phyloP scores from a whole-genome alignment of 2,797 vertebrate genomes.

The Poeciliopsis infans region DNA sequence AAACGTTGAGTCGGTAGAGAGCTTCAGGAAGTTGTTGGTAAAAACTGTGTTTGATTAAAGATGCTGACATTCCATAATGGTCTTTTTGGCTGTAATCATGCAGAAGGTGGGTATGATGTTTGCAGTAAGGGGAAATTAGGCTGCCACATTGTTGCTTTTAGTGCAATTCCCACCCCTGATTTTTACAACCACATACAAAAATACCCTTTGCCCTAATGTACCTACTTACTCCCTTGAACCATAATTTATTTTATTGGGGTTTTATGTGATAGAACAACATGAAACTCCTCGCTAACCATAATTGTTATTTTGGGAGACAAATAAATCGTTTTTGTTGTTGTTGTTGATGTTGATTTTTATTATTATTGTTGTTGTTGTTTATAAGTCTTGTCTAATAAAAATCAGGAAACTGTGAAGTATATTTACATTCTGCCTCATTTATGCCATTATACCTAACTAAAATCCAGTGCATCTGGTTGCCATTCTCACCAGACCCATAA shows the following conservation, averaged over 20 bases:
- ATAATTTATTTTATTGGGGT: background rate
- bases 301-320: background rate
- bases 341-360: background rate
- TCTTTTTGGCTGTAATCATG: slow-evolving; percentile 23
- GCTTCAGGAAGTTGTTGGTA: slow-evolving; percentile 8
- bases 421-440: background rate
- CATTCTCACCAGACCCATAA: background rate
- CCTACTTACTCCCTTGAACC: background rate
- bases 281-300: background rate
- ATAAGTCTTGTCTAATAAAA: background rate
- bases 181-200: background rate
- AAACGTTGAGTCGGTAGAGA: slow-evolving; percentile 47
- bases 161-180: background rate
- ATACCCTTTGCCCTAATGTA: background rate
- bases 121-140: background rate
- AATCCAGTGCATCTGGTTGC: background rate
- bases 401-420: background rate
- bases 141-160: background rate
- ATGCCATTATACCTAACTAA: background rate
- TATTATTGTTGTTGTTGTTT: background rate
- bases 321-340: background rate
- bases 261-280: background rate
- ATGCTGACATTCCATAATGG: slow-evolving; percentile 26
- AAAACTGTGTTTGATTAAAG: slow-evolving; percentile 32
- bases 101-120: slow-evolving; percentile 6